These are phyloP conservation scores for Actinopyga echinites DNA, from an alignment of 53 echinoderm and acorn worm species.

Conservation along the genomic window DNA sequence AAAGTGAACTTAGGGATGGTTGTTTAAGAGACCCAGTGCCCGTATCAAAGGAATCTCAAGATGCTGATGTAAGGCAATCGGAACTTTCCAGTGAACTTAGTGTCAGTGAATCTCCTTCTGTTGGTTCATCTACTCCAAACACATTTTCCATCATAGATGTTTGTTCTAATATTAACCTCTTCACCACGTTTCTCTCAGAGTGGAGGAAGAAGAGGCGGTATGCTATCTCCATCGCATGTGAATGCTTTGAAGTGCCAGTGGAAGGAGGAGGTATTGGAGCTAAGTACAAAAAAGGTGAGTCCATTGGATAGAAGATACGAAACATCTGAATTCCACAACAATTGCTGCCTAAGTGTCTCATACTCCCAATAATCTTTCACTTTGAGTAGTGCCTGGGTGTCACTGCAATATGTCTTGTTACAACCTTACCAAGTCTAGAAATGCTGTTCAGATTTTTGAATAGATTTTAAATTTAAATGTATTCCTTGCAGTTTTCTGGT, in stretches of 20 bases:
- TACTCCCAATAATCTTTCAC: too few relatives aligned
- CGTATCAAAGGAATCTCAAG: not conserved
- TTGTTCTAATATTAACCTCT: slow-evolving; percentile 80
- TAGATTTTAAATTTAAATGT: too few relatives aligned
- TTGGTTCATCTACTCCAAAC: slow-evolving; percentile 61
- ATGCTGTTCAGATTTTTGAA: too few relatives aligned
- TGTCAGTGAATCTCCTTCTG: not conserved
- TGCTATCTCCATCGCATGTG: slow-evolving; percentile 84
- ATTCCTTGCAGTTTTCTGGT: too few relatives aligned
- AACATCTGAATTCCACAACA: not conserved
- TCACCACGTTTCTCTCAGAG: slow-evolving; percentile 78
- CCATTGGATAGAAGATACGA: too few relatives aligned
- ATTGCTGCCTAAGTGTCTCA: too few relatives aligned
- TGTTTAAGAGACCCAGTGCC: not conserved
- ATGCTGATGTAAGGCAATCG: not conserved
- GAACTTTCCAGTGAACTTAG: not conserved
- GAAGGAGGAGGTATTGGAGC: slow-evolving; percentile 87
- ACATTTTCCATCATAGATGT: slow-evolving; percentile 92
- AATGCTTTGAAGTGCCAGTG: slow-evolving; percentile 66
- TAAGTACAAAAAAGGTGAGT: slow-evolving; percentile 72
- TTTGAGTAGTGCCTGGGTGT: too few relatives aligned
- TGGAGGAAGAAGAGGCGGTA: slow-evolving; percentile 82
- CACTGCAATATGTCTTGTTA: too few relatives aligned
- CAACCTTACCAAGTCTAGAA: too few relatives aligned
- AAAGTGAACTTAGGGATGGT: not conserved